Base-by-base conservation (phyloP, 53 echinoderm and acorn worm genomes). In the Patiria pectinifera region DNA sequence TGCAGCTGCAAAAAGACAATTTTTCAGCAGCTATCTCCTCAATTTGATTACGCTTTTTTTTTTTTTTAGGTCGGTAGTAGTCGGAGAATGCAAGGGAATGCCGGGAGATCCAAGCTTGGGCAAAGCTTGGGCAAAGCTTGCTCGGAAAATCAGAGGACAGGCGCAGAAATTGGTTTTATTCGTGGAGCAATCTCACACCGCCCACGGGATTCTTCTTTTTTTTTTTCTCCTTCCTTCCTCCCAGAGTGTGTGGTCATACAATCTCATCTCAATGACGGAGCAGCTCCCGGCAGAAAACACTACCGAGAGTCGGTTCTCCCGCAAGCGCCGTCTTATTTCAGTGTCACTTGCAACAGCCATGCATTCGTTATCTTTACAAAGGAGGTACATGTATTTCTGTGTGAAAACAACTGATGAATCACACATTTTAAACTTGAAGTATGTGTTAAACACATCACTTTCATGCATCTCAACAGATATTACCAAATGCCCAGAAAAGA, bases 1-100 rank as follows among this genome's bases (percentile, higher is more conserved):
- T 89, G 89, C 89, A 89, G 89, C 89, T 89, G 89, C 80, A 79
- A 79, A 89, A 89, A 89, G 89, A 89, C n/a, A 89, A 89, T 80
- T 89, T 48, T 89, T 80, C 25, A 69, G 58, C 78, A 87, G 87
- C 87, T 58, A 87, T 87, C 78, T 87, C 78, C 78, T 45, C 87
- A 76, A 87, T 76, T 87, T 78, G 76, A 76, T 76, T 87, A 76
- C 59, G 49, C 35, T 4, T 22, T 58, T 87, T 77, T 60, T n/a
- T 87, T 78, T 35, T 35, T 35, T 11, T 35, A 45, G 78, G 78
- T 78, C 45, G 35, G 78, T 11, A 25, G 45, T 78, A 70, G 19
- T 35, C 26, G 26, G 43, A n/a, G 43, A 84, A 21, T 21, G 84
- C 62, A 49, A 18, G 63, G 86, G 16, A 10, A 46, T 7, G 69